phyloP scores from a whole-genome alignment of 2,113 vertebrate genomes.

The Perccottus glenii region DNA sequence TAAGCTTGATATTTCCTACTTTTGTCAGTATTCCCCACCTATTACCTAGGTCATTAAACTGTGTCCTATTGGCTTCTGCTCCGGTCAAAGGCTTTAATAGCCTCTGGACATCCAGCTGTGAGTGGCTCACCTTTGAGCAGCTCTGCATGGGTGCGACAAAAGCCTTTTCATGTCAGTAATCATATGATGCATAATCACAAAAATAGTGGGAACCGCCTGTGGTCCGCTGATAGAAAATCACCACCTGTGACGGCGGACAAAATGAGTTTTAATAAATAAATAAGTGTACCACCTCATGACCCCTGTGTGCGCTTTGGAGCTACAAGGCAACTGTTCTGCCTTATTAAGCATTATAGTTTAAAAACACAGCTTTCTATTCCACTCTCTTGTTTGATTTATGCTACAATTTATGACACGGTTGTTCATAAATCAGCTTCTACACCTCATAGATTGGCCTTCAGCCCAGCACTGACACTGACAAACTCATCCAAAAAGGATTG shows the following conservation, averaged over 20 bases:
- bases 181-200: conserved; percentile 41
- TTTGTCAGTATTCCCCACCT: conserved; percentile 27
- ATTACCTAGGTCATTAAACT: conserved; percentile 52
- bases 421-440: conserved; percentile 12
- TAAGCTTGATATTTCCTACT: conserved; percentile 7
- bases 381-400: conserved; percentile 1
- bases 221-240: conserved; percentile 16
- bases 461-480: conserved; percentile 5
- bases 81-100: conserved; percentile 47
- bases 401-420: neutral
- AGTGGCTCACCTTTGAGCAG: conserved; percentile 55
- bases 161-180: conserved; percentile 58
- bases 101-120: conserved; percentile 53
- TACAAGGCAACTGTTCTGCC: conserved; percentile 9
- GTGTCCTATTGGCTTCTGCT: conserved; percentile 25
- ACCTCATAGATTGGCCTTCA: conserved; percentile 8
- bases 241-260: conserved; percentile 14
- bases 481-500: neutral
- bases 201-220: conserved; percentile 25
- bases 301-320: neutral
- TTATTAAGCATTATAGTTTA: conserved; percentile 12
- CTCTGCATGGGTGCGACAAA: conserved; percentile 18
- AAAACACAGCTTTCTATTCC: conserved; percentile 5
- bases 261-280: conserved; percentile 2
- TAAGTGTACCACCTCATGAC: neutral